Conservation (phyloP, 2,888 invertebrate species). For the Napeogenes inachia region DNA sequence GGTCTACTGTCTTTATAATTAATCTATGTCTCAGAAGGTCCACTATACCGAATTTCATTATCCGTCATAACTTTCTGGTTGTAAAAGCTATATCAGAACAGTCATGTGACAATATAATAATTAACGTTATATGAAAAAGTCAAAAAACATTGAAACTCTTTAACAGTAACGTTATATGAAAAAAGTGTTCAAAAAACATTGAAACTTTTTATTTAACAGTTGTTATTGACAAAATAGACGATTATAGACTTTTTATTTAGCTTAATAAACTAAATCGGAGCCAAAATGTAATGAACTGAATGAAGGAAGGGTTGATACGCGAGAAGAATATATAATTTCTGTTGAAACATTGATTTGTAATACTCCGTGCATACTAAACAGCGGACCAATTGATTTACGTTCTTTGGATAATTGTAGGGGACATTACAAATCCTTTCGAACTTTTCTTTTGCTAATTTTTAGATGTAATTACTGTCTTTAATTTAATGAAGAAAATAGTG, state of each 20-base stretch:
- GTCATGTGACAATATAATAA: constrained; percentile 5
- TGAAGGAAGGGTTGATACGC: constrained; percentile 65
- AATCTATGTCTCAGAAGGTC: constrained; percentile 17
- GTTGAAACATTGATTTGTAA: constrained; percentile 60
- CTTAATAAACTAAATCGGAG: constrained; percentile 60
- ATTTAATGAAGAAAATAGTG: no score
- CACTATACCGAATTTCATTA: constrained; percentile 19
- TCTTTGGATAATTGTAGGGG: constrained; percentile 19
- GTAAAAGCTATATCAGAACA: background rate
- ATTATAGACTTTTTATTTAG: constrained; percentile 23
- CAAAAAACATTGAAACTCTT: no score
- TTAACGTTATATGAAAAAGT: background rate
- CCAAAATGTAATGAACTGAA: constrained; percentile 64
- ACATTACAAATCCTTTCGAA: background rate
- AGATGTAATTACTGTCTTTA: background rate
- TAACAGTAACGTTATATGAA: background rate
- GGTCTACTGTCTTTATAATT: constrained; percentile 21
- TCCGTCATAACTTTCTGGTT: constrained; percentile 15
- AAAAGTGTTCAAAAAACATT: no score
- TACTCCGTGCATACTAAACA: constrained; percentile 57
- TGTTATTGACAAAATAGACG: no score
- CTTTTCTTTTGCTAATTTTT: constrained; percentile 5
- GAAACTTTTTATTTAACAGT: no score
- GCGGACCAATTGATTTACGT: constrained; percentile 29
- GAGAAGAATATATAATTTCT: constrained; percentile 54